Percentiles rank a stretch among this genome's conserved stretches.
Evolutionary conservation across 2,797 vertebrate genomes (phyloP).

Genomic region (Xenentodon cancila): DNA sequence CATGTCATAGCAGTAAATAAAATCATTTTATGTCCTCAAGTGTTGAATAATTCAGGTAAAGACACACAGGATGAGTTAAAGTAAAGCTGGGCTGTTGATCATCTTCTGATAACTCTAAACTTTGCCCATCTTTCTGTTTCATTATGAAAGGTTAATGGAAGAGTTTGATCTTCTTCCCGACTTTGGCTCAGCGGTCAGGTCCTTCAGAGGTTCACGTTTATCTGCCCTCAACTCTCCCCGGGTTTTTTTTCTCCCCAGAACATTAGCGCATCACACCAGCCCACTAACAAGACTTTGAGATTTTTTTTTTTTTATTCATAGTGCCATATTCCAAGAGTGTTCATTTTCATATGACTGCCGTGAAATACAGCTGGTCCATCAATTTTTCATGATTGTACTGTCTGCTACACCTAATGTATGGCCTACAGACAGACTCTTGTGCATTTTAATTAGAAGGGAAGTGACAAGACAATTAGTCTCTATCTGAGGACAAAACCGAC

Average conservation of each 20-base stretch:
- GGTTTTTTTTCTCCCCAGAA: slow-evolving; percentile 13
- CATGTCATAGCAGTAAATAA: background rate
- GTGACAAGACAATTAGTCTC: slow-evolving; percentile 74
- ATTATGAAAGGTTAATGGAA: slow-evolving; percentile 74
- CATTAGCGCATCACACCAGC: slow-evolving; percentile 36
- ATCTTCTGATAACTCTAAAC: slow-evolving; percentile 43
- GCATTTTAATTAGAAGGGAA: slow-evolving; percentile 71
- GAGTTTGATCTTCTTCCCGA: slow-evolving; percentile 49
- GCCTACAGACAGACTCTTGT: slow-evolving; percentile 67
- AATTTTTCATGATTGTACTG: slow-evolving; percentile 74
- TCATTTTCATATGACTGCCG: slow-evolving; percentile 49
- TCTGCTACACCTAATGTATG: slow-evolving; percentile 66
- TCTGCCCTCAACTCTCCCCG: slow-evolving; percentile 27
- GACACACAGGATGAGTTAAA: slow-evolving; percentile 1
- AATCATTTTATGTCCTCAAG: background rate
- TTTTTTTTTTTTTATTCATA: slow-evolving; percentile 66
- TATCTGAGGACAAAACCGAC: slow-evolving; percentile 48
- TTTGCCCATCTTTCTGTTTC: slow-evolving; percentile 52
- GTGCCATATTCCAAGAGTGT: slow-evolving; percentile 45
- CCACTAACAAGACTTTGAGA: slow-evolving; percentile 35
- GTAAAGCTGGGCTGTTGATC: slow-evolving; percentile 7
- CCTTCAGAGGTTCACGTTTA: slow-evolving; percentile 44
- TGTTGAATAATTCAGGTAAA: slow-evolving; percentile 12
- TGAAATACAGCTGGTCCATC: slow-evolving; percentile 67
- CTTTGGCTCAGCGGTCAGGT: slow-evolving; percentile 50